These are phyloP conservation scores for Malurus leucopterus DNA, from an alignment of 2,797 vertebrate genomes.

Conservation along the genomic window DNA sequence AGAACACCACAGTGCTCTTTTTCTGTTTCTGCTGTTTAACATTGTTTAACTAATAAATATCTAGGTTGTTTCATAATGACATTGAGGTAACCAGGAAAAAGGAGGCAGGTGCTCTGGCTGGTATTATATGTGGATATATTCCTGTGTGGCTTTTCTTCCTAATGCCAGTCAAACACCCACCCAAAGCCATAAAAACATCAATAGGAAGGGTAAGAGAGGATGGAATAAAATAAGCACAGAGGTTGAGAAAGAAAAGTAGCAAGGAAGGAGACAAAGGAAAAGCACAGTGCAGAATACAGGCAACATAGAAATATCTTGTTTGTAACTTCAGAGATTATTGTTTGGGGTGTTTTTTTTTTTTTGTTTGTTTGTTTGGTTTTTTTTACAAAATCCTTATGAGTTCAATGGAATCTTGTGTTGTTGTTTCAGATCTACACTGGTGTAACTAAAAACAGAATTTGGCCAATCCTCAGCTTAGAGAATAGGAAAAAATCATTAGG, in stretches of 20 bases:
- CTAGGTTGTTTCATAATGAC: background rate
- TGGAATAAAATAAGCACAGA: background rate
- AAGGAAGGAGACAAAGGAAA: background rate
- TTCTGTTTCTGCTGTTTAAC: background rate
- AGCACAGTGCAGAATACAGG: background rate
- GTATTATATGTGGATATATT: background rate
- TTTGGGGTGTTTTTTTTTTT: background rate
- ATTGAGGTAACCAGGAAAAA: conserved; percentile 13
- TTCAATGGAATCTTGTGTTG: background rate
- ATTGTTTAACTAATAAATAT: conserved; percentile 19
- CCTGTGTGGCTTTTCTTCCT: conserved; percentile 13
- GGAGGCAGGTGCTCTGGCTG: background rate
- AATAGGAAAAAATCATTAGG: background rate
- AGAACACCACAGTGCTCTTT: background rate
- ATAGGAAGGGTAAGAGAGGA: background rate
- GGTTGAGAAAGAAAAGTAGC: background rate
- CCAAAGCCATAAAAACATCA: conserved; percentile 7
- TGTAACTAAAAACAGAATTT: background rate
- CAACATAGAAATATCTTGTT: background rate
- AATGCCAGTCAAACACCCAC: background rate
- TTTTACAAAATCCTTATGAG: background rate
- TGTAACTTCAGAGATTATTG: background rate
- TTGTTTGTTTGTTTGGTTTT: background rate
- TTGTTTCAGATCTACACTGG: background rate
- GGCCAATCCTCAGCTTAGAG: background rate